phyloP scores from a whole-genome alignment of 2,888 invertebrate species.

The Euplagia quadripunctaria region DNA sequence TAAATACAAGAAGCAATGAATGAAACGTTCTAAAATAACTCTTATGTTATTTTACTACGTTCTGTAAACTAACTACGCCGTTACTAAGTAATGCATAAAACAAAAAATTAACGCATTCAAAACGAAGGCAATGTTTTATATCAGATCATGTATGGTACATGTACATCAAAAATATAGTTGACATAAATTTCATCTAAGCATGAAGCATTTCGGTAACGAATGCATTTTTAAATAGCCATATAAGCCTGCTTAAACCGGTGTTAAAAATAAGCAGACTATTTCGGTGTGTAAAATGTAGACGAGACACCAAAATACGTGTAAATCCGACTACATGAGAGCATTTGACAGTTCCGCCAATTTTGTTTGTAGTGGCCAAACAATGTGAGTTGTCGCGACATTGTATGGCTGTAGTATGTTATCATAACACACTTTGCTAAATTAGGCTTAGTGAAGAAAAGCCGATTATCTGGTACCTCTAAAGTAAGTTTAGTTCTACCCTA shows the following conservation, averaged over 20 bases:
- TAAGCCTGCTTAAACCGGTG: neutral
- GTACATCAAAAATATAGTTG: slow-evolving; percentile 7
- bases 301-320: neutral
- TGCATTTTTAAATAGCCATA: neutral
- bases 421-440: neutral
- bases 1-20: no score
- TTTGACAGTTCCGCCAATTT: slow-evolving; percentile 28
- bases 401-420: neutral
- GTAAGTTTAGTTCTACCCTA: neutral
- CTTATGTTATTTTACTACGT: no score
- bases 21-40: no score
- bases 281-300: neutral
- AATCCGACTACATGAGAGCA: slow-evolving; percentile 1
- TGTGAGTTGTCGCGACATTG: slow-evolving; percentile 22
- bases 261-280: neutral
- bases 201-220: slow-evolving; percentile 13
- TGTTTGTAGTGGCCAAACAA: slow-evolving; percentile 32
- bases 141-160: slow-evolving; percentile 9
- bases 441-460: neutral
- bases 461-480: neutral
- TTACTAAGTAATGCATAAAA: neutral
- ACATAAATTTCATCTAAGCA: slow-evolving; percentile 1
- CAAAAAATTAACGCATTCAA: neutral
- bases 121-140: neutral
- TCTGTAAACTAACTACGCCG: neutral